Percentiles rank a stretch among this genome's conserved stretches.
Evolutionary conservation across 2,113 vertebrate genomes (phyloP).

Genomic region (Hemiprocne comata): DNA sequence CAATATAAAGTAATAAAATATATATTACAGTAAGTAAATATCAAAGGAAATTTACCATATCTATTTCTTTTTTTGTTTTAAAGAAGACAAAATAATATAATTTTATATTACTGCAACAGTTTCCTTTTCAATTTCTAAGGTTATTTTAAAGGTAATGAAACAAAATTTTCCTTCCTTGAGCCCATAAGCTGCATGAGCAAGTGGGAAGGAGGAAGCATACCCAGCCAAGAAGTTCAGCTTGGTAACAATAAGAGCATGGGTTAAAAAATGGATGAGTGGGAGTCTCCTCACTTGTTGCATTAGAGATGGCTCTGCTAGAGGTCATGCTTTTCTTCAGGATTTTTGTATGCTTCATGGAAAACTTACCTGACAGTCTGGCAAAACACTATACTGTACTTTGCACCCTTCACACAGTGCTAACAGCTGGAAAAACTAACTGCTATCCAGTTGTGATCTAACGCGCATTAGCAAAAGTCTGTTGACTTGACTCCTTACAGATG

Average conservation of each 20-base stretch:
- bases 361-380: neutral
- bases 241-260: neutral
- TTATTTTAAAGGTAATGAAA: neutral
- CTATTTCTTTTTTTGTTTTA: too few species aligned
- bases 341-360: neutral
- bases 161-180: neutral
- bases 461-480: neutral
- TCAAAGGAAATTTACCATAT: neutral
- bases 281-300: neutral
- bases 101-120: neutral
- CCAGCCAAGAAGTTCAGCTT: neutral
- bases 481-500: neutral
- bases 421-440: neutral
- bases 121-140: neutral
- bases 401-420: neutral
- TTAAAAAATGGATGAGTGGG: neutral
- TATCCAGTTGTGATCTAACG: neutral
- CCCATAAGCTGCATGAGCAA: neutral
- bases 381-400: neutral
- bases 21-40: neutral
- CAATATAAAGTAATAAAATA: neutral
- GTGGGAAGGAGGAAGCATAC: neutral
- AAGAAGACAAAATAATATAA: neutral
- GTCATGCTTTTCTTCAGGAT: neutral
- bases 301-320: neutral